Percentiles rank a stretch among this genome's conserved stretches.
phyloP scores from a whole-genome alignment of 2,888 invertebrate genomes.

The Sphaerophoria rueppellii region DNA sequence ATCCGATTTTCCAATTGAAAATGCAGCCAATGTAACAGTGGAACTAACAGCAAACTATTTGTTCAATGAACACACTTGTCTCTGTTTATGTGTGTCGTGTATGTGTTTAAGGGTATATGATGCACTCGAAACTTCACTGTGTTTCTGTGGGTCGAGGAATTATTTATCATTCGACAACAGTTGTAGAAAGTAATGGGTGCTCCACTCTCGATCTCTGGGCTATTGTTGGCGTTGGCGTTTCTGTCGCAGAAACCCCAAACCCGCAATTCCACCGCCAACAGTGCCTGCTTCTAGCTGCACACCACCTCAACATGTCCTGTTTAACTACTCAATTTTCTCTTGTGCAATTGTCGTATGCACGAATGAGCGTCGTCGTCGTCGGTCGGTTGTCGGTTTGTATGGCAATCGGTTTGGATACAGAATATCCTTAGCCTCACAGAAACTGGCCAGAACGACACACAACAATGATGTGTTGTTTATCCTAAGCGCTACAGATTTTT shows the following conservation, averaged over 20 bases:
- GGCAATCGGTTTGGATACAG: constrained; percentile 55
- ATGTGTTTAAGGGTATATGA: background rate
- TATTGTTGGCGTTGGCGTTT: constrained; percentile 3
- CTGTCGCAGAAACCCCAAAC: constrained; percentile 17
- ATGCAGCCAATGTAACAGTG: constrained; percentile 70
- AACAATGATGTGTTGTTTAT: constrained; percentile 71
- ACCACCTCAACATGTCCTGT: constrained; percentile 54
- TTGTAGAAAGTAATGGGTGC: constrained; percentile 69
- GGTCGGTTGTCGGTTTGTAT: background rate
- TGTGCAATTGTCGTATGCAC: constrained; percentile 47
- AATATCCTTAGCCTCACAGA: constrained; percentile 26
- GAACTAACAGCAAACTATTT: constrained; percentile 71
- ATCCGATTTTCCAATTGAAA: constrained; percentile 74
- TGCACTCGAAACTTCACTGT: constrained; percentile 47
- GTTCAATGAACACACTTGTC: constrained; percentile 58
- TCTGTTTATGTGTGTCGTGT: constrained; percentile 1
- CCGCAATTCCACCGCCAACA: background rate
- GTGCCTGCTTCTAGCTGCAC: background rate
- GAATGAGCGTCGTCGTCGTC: constrained; percentile 11
- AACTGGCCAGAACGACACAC: constrained; percentile 46
- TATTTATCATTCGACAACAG: constrained; percentile 74
- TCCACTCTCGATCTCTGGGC: constrained; percentile 66
- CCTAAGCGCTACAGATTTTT: constrained; percentile 73
- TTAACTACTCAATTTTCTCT: constrained; percentile 72
- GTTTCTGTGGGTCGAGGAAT: constrained; percentile 62